Conservation (phyloP, 2,113 vertebrate species). For the Pomatorhinus ruficollis region DNA sequence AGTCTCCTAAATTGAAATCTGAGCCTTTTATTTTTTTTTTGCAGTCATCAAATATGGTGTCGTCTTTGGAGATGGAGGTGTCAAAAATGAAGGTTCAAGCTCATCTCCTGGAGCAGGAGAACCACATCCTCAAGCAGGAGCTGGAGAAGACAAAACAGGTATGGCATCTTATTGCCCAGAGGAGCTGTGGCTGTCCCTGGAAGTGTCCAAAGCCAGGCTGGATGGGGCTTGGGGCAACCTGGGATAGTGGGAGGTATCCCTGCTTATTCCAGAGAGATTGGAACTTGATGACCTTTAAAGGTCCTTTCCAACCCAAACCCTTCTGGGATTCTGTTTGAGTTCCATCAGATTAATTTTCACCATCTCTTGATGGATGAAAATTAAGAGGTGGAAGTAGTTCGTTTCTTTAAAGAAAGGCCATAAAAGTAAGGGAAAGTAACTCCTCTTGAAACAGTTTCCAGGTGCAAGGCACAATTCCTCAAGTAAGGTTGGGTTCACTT, state of each 20-base stretch:
- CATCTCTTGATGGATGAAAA: background rate
- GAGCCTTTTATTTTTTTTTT: background rate
- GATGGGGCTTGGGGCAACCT: accelerated
- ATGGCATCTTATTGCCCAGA: background rate
- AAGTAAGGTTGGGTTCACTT: background rate
- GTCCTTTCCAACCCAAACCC: background rate
- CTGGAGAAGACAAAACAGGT: conserved; percentile 76
- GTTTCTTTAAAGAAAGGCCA: background rate
- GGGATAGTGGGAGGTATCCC: background rate
- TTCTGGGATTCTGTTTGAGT: background rate
- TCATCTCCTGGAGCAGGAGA: conserved; percentile 80
- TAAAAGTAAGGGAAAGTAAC: background rate
- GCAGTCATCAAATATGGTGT: conserved; percentile 75
- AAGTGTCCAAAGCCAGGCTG: background rate
- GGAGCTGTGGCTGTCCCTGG: background rate
- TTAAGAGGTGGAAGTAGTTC: background rate
- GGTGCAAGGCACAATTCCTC: background rate
- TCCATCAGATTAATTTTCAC: background rate
- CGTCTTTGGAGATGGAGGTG: conserved; percentile 82
- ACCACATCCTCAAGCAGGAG: conserved; percentile 79
- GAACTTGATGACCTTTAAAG: background rate
- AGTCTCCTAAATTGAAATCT: background rate
- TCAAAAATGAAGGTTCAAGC: conserved; percentile 77
- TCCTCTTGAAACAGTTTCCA: background rate
- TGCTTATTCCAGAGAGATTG: background rate